phyloP scores from a whole-genome alignment of 2,797 vertebrate species.

The Myotis daubentonii region DNA sequence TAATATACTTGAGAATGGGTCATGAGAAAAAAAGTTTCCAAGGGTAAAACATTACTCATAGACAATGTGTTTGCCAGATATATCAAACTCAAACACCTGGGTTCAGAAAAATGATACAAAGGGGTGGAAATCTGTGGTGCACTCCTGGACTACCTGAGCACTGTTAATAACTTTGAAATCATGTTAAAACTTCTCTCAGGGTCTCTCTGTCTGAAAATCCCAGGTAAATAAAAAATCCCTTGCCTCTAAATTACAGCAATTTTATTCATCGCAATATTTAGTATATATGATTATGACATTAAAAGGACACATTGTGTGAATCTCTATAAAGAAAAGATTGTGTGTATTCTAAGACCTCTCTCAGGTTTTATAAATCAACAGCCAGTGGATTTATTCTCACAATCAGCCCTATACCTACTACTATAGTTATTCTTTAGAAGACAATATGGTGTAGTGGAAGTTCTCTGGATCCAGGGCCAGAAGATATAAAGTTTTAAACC shows the following conservation, averaged over 20 bases:
- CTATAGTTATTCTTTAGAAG: neutral
- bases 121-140: neutral
- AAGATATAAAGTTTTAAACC: neutral
- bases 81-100: neutral
- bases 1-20: neutral
- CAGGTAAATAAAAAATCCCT: neutral
- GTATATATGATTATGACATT: neutral
- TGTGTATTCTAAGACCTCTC: neutral
- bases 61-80: neutral
- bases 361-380: neutral
- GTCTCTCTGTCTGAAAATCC: neutral
- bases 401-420: neutral
- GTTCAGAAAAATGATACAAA: neutral
- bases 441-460: neutral
- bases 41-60: neutral
- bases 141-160: neutral
- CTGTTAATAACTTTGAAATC: neutral
- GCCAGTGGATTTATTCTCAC: neutral
- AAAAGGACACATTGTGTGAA: neutral
- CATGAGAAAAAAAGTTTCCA: neutral
- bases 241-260: neutral
- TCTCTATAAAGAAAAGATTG: neutral
- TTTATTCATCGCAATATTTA: conserved; percentile 1
- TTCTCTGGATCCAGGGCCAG: neutral
- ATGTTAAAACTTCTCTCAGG: neutral